Conservation (phyloP, 2,113 vertebrate genomes). For the Bos indicus region DNA sequence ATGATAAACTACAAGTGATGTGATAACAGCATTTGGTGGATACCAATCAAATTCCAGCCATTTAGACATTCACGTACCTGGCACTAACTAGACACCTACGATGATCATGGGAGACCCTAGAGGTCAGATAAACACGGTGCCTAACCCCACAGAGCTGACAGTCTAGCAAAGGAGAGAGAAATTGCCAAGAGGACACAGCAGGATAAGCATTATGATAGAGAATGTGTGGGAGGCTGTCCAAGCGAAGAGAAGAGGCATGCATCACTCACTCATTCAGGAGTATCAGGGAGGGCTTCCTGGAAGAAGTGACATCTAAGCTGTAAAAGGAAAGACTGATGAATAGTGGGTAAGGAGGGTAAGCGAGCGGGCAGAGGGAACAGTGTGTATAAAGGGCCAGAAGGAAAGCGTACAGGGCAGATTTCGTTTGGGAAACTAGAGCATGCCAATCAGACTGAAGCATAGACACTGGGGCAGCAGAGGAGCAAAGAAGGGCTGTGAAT, state of each 20-base stretch:
- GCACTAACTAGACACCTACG: not conserved
- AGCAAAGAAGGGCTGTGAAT: not conserved
- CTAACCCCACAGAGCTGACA: not conserved
- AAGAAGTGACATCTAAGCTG: not conserved
- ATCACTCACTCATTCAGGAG: not conserved
- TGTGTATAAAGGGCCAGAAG: not conserved
- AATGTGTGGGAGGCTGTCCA: not conserved
- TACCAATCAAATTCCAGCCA: not conserved
- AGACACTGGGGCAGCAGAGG: not conserved
- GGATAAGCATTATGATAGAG: not conserved
- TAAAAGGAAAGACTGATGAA: not conserved
- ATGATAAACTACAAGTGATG: not conserved
- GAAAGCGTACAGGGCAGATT: not conserved
- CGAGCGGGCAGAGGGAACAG: not conserved
- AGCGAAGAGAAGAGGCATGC: not conserved
- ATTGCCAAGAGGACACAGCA: not conserved
- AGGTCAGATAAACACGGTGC: not conserved
- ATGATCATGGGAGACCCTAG: not conserved
- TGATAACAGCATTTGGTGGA: not conserved
- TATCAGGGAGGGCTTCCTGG: not conserved
- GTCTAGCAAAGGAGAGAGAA: not conserved
- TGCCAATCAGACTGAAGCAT: rapidly evolving
- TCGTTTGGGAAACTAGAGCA: not conserved
- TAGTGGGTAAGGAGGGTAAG: not conserved
- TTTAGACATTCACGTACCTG: not conserved